These are phyloP conservation scores for Gephyroberyx darwinii DNA, from an alignment of 2,797 vertebrate genomes.

Conservation along the genomic window DNA sequence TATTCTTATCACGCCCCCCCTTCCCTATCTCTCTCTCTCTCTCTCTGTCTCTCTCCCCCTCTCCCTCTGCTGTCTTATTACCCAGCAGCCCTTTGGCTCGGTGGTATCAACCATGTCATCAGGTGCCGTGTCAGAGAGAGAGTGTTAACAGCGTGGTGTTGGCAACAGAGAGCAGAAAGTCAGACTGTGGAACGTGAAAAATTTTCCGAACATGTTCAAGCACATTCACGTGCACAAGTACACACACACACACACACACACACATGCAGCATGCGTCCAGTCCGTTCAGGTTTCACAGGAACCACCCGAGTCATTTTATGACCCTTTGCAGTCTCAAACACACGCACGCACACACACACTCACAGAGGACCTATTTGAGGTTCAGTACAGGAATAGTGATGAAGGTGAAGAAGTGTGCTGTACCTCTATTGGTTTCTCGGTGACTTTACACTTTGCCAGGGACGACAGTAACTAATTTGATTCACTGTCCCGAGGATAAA, in stretches of 20 bases:
- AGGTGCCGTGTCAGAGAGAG: slow-evolving; percentile 12
- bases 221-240: background rate
- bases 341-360: background rate
- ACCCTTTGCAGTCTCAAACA: no score
- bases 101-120: slow-evolving; percentile 15
- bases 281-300: no score
- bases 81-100: slow-evolving; percentile 21
- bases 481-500: no score
- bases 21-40: background rate
- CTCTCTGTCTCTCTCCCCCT: slow-evolving; percentile 1
- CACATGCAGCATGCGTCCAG: background rate
- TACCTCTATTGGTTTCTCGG: background rate
- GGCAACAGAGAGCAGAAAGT: slow-evolving; percentile 34
- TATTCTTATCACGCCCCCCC: background rate
- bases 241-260: background rate
- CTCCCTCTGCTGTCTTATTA: slow-evolving; percentile 12
- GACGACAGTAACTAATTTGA: no score
- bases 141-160: slow-evolving; percentile 49
- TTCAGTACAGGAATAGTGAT: background rate
- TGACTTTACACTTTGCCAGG: background rate
- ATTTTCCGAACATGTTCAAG: background rate
- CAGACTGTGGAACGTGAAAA: slow-evolving; percentile 14
- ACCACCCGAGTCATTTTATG: no score
- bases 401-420: background rate
- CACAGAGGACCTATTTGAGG: background rate